phyloP scores from a whole-genome alignment of 2,113 vertebrate genomes.

The Camarhynchus parvulus region DNA sequence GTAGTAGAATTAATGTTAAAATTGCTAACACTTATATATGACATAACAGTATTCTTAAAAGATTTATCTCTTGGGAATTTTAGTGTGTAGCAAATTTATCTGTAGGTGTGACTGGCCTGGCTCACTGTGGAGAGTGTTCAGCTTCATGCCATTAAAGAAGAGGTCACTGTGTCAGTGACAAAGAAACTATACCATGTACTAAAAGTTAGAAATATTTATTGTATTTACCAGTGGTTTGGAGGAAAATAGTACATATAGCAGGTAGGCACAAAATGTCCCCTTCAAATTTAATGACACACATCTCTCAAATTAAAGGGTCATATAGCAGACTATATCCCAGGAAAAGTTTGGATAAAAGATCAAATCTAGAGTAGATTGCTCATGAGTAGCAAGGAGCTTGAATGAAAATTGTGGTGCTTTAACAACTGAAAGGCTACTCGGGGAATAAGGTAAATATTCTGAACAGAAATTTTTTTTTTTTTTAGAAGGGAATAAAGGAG shows the following conservation, averaged over 20 bases:
- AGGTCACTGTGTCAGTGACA: neutral
- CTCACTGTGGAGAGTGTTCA: neutral
- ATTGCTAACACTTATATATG: neutral
- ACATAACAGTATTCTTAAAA: neutral
- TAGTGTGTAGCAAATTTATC: neutral
- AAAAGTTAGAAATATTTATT: neutral
- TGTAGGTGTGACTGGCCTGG: neutral
- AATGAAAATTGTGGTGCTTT: neutral
- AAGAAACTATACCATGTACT: neutral
- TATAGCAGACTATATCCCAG: neutral
- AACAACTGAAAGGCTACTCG: neutral
- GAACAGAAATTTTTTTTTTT: neutral
- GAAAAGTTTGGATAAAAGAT: neutral
- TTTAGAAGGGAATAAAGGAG: constrained; percentile 7
- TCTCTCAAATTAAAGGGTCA: neutral
- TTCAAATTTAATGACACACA: neutral
- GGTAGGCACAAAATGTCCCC: neutral
- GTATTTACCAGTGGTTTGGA: neutral
- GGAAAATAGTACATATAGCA: neutral
- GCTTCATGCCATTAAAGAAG: neutral
- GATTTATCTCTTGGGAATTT: neutral
- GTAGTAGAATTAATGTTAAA: neutral
- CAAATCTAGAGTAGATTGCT: neutral
- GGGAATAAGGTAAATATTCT: constrained; percentile 17
- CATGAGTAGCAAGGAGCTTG: neutral